Base-by-base conservation (phyloP, 2,113 vertebrate genomes). In the Archocentrus centrarchus region DNA sequence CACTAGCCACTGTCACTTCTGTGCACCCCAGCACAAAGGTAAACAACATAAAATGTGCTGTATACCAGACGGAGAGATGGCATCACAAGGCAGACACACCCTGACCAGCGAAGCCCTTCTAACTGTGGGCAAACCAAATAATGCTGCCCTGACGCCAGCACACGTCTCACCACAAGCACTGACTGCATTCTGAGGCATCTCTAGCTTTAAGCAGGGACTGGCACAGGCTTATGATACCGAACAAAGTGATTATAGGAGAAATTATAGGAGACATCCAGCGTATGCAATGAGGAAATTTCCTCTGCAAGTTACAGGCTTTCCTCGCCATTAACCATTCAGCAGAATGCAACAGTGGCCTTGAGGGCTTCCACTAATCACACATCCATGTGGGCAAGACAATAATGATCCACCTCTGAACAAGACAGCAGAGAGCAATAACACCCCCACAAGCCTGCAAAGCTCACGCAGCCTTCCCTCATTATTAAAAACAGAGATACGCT, bases 1-100 rank as follows among this genome's bases (percentile, higher is more conserved):
- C 22, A 59, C 15, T 13, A 41, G 24, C 11, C 13, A 14, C 44
- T 5, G 37, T 57, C 76, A 58, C 35, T 30, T 1, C 1, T n/a
- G 18, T 50, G 0, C n/a, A n/a, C 35, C 58, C 20, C 32, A 64
- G 13, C 24, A 18, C 17, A 76, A 2, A 39, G n/a, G 35, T 44
- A 59, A 83, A 78, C 27, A 77, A 82, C 30, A 9, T 7, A 24
- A 55, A 76, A 24, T 37, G n/a, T 55, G 68, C 47, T 55, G 20
- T 35, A 66, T 39, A 83, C 57, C 44, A 85, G 80, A 60, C 3
- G 5, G 39, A 79, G 79, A 58, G 50, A 80, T 63, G 66, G 22
- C 87, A 32, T 22, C 75, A 2, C 59, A 24, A n/a, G 59, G 79
- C 70, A 15, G 89, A 87, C 93, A 90, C 91, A 55, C 93, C 91